A percentile compares a stretch with the other conserved stretches of the same genome.
phyloP scores from a whole-genome alignment of 2,797 vertebrate species.

The Chelon auratus region DNA sequence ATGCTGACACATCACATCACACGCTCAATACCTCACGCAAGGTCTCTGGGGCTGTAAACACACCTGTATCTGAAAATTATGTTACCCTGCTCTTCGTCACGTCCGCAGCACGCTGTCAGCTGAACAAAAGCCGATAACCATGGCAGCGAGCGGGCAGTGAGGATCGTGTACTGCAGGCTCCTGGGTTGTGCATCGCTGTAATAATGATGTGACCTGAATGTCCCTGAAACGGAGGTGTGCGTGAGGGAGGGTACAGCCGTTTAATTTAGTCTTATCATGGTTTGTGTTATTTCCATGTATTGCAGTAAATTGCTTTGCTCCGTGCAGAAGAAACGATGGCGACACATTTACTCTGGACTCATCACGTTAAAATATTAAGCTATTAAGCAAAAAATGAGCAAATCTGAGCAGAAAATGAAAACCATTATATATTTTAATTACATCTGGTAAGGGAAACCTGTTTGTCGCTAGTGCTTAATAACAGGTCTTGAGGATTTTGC shows the following conservation, averaged over 20 bases:
- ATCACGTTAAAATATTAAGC: not conserved
- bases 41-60: slow-evolving; percentile 35
- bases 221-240: slow-evolving; percentile 25
- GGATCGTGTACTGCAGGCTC: slow-evolving; percentile 9
- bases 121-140: slow-evolving; percentile 31
- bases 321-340: not conserved
- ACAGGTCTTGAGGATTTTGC: slow-evolving; percentile 34
- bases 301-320: slow-evolving; percentile 19
- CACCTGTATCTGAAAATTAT: slow-evolving; percentile 25
- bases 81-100: slow-evolving; percentile 16
- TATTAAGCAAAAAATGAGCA: not conserved
- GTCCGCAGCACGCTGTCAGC: not conserved
- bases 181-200: slow-evolving; percentile 29
- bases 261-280: slow-evolving; percentile 40
- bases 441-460: not conserved
- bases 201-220: slow-evolving; percentile 47
- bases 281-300: slow-evolving; percentile 13
- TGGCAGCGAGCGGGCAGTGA: not conserved
- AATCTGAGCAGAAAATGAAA: not conserved
- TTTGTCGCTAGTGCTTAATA: slow-evolving; percentile 7
- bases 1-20: not conserved
- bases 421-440: not conserved
- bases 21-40: not conserved
- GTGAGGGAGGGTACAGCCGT: not conserved
- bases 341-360: slow-evolving; percentile 21